phyloP scores from a whole-genome alignment of 2,797 vertebrate species.

The Meriones psammophilus region DNA sequence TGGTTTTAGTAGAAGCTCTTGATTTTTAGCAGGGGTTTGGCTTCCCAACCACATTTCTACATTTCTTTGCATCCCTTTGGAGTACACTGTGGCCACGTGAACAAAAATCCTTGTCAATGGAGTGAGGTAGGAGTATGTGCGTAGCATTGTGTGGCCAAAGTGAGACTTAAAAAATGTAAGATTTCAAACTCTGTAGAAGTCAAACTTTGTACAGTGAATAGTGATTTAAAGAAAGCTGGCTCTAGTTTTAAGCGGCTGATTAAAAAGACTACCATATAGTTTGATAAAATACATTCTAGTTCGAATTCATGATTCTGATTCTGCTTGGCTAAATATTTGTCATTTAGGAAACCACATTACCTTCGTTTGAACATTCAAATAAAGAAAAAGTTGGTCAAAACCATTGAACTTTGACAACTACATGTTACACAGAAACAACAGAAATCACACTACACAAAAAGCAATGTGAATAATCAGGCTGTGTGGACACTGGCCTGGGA shows the following conservation, averaged over 20 bases:
- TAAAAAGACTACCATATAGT: not conserved
- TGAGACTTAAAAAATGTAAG: not conserved
- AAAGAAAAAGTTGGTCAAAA: not conserved
- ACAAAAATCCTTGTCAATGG: not conserved
- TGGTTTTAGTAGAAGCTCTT: too few relatives aligned
- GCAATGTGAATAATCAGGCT: not conserved
- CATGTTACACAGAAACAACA: not conserved
- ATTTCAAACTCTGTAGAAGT: not conserved
- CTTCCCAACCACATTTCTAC: not conserved
- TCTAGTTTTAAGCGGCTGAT: constrained; percentile 14
- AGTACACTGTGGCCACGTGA: not conserved
- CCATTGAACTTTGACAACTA: not conserved
- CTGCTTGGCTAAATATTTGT: not conserved
- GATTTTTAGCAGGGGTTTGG: not conserved
- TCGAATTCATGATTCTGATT: not conserved
- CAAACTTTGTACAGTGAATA: not conserved
- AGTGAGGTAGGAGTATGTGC: not conserved
- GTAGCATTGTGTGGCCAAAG: not conserved
- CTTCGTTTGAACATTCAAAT: not conserved
- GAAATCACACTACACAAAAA: too few relatives aligned
- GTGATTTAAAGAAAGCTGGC: not conserved
- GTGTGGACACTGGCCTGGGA: not conserved
- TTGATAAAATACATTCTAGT: not conserved
- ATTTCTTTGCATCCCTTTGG: not conserved
- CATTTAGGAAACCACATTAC: not conserved